phyloP scores from a whole-genome alignment of 2,888 invertebrate species.

The Eledona agricola region DNA sequence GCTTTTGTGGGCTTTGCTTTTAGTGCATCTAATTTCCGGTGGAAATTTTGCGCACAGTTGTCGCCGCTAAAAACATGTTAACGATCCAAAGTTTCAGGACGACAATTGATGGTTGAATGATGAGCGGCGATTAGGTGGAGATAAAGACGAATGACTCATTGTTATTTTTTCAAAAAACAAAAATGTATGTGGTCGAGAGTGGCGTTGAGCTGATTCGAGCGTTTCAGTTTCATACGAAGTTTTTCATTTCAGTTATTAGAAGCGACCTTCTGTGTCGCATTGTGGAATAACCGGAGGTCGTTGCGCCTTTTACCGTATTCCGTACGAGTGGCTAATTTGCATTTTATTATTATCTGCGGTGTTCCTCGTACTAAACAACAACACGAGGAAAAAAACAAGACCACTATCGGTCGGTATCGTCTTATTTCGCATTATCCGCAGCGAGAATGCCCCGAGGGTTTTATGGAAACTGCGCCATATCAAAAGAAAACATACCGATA shows the following conservation, averaged over 20 bases:
- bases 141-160: conserved; percentile 23
- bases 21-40: too few species aligned
- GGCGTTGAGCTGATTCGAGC: too few species aligned
- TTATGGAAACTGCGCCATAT: conserved; percentile 30
- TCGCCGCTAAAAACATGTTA: conserved; percentile 13
- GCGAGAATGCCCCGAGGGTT: conserved; percentile 26
- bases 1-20: too few species aligned
- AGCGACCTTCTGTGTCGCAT: not conserved
- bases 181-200: too few species aligned
- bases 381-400: too few species aligned
- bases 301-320: conserved; percentile 6
- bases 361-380: conserved; percentile 14
- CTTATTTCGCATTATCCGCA: conserved; percentile 30
- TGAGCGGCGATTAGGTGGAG: conserved; percentile 22
- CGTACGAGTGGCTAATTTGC: conserved; percentile 18
- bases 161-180: not conserved
- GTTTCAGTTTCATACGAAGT: not conserved
- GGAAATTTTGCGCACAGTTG: conserved; percentile 13
- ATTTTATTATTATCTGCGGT: conserved; percentile 29
- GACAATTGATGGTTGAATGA: conserved; percentile 21
- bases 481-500: conserved; percentile 35
- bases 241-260: not conserved
- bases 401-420: conserved; percentile 13
- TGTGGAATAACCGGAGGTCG: conserved; percentile 1
- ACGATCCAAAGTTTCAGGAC: conserved; percentile 18